phyloP scores from a whole-genome alignment of 2,888 invertebrate genomes.

The Stenoptilia bipunctidactyla region DNA sequence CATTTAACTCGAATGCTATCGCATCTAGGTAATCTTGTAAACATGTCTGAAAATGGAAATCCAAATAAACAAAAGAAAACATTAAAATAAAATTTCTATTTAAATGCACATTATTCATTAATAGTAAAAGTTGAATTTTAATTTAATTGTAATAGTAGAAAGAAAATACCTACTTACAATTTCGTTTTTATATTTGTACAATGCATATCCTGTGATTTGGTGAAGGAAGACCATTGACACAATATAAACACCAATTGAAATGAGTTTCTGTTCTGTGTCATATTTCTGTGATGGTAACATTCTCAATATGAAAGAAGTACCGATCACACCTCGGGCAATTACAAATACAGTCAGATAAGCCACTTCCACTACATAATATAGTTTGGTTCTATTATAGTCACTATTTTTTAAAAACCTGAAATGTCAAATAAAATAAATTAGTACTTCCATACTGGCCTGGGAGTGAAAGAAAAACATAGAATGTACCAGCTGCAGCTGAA shows the following conservation, averaged over 20 bases:
- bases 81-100: conserved; percentile 37
- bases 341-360: conserved; percentile 62
- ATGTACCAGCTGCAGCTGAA: too few relatives aligned
- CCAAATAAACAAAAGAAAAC: neutral
- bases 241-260: conserved; percentile 42
- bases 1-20: too few relatives aligned
- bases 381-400: conserved; percentile 50
- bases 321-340: conserved; percentile 58
- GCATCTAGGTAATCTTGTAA: too few relatives aligned
- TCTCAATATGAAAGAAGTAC: conserved; percentile 54
- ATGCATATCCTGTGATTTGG: conserved; percentile 49
- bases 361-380: conserved; percentile 58
- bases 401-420: conserved; percentile 62
- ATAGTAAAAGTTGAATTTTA: too few relatives aligned
- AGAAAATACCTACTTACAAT: conserved; percentile 34
- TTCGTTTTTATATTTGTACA: conserved; percentile 42
- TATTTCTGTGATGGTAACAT: conserved; percentile 48
- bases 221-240: conserved; percentile 56
- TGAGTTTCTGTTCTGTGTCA: conserved; percentile 43
- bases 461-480: too few relatives aligned
- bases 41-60: too few relatives aligned
- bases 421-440: too few relatives aligned
- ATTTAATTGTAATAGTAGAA: neutral
- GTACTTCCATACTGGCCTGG: too few relatives aligned
- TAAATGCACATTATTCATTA: too few relatives aligned